These are phyloP conservation scores for Dendroctonus ponderosae DNA, from an alignment of 1,140 invertebrate species.

Conservation along the genomic window DNA sequence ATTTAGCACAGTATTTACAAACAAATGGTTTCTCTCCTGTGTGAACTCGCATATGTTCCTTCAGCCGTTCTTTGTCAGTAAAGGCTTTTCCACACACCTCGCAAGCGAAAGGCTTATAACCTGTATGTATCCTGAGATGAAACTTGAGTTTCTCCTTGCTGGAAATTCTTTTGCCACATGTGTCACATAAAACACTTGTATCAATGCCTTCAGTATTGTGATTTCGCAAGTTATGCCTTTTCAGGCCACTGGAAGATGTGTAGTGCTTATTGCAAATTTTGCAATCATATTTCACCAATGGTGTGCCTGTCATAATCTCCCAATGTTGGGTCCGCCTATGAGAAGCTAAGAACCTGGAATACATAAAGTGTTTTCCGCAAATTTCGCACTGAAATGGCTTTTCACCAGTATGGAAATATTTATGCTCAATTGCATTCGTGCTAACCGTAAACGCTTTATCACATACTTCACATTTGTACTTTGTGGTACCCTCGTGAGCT, in stretches of 20 bases:
- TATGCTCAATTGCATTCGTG: constrained; percentile 51
- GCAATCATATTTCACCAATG: constrained; percentile 46
- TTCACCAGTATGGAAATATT: constrained; percentile 57
- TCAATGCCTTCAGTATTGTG: constrained; percentile 41
- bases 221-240: constrained; percentile 41
- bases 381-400: constrained; percentile 63
- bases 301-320: constrained; percentile 47
- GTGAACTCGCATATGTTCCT: constrained; percentile 59
- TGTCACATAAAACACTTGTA: constrained; percentile 58
- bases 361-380: constrained; percentile 57
- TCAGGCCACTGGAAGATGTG: constrained; percentile 42
- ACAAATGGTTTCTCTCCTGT: constrained; percentile 44
- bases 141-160: constrained; percentile 67
- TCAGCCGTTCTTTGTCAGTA: constrained; percentile 61
- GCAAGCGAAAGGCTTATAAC: constrained; percentile 64
- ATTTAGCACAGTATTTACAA: constrained; percentile 55
- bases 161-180: constrained; percentile 77
- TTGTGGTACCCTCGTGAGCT: constrained; percentile 50
- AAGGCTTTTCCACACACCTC: constrained; percentile 59
- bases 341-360: constrained; percentile 45
- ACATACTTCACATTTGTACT: constrained; percentile 55
- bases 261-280: constrained; percentile 46
- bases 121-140: constrained; percentile 68
- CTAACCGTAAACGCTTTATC: constrained; percentile 54
- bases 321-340: constrained; percentile 47